These are phyloP conservation scores for Lasius platythorax DNA, from an alignment of 2,888 invertebrate genomes.

Conservation along the genomic window DNA sequence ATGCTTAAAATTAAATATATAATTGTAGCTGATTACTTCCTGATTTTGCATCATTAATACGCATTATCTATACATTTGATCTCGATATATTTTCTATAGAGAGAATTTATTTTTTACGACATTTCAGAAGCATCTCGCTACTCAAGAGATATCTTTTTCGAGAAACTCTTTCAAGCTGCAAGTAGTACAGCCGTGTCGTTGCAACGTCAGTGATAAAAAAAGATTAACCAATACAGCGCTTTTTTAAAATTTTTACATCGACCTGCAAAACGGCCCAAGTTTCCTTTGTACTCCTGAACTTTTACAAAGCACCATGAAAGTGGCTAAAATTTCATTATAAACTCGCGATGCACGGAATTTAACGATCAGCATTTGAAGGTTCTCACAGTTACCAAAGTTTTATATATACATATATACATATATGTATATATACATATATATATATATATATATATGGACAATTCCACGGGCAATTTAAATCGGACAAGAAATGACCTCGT, in stretches of 20 bases:
- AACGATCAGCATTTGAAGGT: not conserved
- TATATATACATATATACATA: not conserved
- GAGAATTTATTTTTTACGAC: not conserved
- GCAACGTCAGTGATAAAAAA: constrained; percentile 3
- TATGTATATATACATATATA: too few relatives aligned
- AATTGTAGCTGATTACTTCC: not conserved
- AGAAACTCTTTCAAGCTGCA: not conserved
- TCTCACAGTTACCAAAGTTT: not conserved
- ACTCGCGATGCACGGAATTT: constrained; percentile 18
- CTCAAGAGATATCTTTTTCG: not conserved
- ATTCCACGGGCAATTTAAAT: too few relatives aligned
- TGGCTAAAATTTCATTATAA: constrained; percentile 23
- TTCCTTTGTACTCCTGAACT: constrained; percentile 12
- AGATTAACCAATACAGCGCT: constrained; percentile 1
- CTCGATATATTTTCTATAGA: not conserved
- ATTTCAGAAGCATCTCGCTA: not conserved
- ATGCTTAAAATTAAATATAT: not conserved
- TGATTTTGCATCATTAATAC: not conserved
- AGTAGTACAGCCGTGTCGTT: not conserved
- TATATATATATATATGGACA: too few relatives aligned
- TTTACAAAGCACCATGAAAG: constrained; percentile 39
- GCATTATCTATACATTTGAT: not conserved
- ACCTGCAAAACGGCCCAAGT: constrained; percentile 23
- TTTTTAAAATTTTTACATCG: constrained; percentile 33
- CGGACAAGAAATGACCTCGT: too few relatives aligned